Conservation (phyloP, 2,888 invertebrate species). For the Trissolcus japonicus region DNA sequence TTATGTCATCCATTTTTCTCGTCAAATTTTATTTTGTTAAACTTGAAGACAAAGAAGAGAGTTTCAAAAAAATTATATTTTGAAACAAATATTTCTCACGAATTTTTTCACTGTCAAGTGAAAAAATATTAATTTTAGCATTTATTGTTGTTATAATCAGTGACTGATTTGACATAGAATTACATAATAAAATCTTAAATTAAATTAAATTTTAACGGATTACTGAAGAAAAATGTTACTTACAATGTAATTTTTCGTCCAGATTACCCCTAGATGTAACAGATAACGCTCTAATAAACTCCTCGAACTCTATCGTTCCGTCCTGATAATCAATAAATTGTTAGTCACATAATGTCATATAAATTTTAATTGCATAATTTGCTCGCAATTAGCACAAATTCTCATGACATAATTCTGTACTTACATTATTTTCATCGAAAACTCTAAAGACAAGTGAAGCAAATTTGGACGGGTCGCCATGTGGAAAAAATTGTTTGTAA, state of each 20-base stretch:
- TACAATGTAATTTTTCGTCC: constrained; percentile 99
- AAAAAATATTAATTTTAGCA: too few relatives aligned
- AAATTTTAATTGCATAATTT: background rate
- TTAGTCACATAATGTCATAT: background rate
- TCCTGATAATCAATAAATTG: constrained; percentile 81
- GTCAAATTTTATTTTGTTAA: too few relatives aligned
- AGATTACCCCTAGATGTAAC: constrained; percentile 99
- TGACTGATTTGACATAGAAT: too few relatives aligned
- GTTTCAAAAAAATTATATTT: too few relatives aligned
- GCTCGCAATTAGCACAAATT: background rate
- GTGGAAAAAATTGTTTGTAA: constrained; percentile 99
- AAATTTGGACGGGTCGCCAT: constrained; percentile 99
- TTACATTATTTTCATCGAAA: constrained; percentile 98
- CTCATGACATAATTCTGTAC: constrained; percentile 65
- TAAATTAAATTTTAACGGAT: too few relatives aligned
- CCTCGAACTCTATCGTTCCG: constrained; percentile 99
- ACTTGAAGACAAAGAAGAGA: too few relatives aligned
- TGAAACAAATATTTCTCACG: too few relatives aligned
- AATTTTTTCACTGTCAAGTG: too few relatives aligned
- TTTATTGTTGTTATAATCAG: too few relatives aligned
- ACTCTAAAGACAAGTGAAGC: constrained; percentile 98
- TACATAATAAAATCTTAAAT: too few relatives aligned
- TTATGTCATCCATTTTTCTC: too few relatives aligned
- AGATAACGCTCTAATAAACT: constrained; percentile 98
- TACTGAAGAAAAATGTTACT: constrained; percentile 76